phyloP scores from a whole-genome alignment of 2,888 invertebrate species.

The Pycnomerus fuliginosus region DNA sequence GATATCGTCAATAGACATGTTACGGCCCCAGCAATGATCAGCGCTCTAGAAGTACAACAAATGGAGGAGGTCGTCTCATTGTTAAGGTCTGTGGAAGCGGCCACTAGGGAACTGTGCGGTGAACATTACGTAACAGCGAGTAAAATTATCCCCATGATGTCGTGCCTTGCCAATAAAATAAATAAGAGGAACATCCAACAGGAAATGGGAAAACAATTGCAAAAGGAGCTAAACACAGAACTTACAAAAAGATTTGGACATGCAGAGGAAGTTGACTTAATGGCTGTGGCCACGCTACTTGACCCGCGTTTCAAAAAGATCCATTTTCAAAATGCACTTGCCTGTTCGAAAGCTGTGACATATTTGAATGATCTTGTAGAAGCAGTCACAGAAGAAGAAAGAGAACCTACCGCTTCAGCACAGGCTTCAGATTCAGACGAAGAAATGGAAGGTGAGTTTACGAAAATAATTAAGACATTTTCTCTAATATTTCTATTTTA shows the following conservation, averaged over 20 bases:
- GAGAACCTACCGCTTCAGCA: neutral
- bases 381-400: neutral
- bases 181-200: constrained; percentile 26
- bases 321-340: constrained; percentile 20
- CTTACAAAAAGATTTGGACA: constrained; percentile 15
- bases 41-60: constrained; percentile 32
- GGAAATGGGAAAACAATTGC: constrained; percentile 33
- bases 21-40: constrained; percentile 39
- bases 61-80: constrained; percentile 32
- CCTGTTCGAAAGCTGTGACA: constrained; percentile 12
- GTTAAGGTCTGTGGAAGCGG: constrained; percentile 38
- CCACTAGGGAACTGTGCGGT: constrained; percentile 42
- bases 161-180: constrained; percentile 11
- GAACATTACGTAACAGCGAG: constrained; percentile 38
- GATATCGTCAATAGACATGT: constrained; percentile 36
- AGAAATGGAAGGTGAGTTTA: too few relatives aligned
- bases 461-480: too few relatives aligned
- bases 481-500: too few relatives aligned
- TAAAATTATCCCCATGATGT: constrained; percentile 23
- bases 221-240: constrained; percentile 27
- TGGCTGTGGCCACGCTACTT: constrained; percentile 22
- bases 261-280: constrained; percentile 12
- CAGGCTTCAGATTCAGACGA: neutral
- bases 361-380: neutral
- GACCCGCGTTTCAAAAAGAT: constrained; percentile 29